Base-by-base conservation (phyloP, 2,888 invertebrate species). In the Apodemia zela region DNA sequence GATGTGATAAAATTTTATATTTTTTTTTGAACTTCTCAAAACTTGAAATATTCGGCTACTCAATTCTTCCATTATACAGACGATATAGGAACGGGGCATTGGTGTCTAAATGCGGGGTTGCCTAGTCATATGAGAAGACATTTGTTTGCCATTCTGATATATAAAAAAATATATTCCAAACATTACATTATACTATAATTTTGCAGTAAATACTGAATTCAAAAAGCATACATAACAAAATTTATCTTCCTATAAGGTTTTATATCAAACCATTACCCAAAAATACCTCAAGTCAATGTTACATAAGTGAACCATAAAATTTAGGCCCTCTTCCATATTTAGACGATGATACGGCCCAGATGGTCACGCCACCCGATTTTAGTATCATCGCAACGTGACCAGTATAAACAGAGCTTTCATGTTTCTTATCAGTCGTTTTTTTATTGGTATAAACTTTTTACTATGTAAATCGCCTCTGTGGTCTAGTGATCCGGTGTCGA, bases 351-450 rank as follows among this genome's bases (percentile, higher is more conserved):
- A 89, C 79, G 80, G 78, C 79, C 84, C 89, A 90, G 89, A 90
- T 89, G 90, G 89, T 89, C 86, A 88, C 76, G 85, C 82, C 76
- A 78, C 81, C 84, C 84, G 84, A 89, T 86, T 89, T 89, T 88
- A 89, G 83, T 87, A 87, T 87, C 85, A 84, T 82, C 85, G 77
- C 80, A 84, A 83, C 79, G 75, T 75, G 79, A 71, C 89, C 87
- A 85, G 67, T 66, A 69, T 75, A 71, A 68, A 70, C 62, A 76
- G 90, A 81, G 72, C 89, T 72, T 69, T 73, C 75, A 75, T 77
- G 77, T 73, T 42, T 78, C 78, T 47, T 47, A 47, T 47, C 17
- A 47, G 47, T n/a, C 17, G 17, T n/a, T 17, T n/a, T 2, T 47
- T 42, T 42, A 42, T 15, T 4, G 13, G 1, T 33, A 4, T 15